phyloP scores from a whole-genome alignment of 2,888 invertebrate species.

The Drosophila borealis region DNA sequence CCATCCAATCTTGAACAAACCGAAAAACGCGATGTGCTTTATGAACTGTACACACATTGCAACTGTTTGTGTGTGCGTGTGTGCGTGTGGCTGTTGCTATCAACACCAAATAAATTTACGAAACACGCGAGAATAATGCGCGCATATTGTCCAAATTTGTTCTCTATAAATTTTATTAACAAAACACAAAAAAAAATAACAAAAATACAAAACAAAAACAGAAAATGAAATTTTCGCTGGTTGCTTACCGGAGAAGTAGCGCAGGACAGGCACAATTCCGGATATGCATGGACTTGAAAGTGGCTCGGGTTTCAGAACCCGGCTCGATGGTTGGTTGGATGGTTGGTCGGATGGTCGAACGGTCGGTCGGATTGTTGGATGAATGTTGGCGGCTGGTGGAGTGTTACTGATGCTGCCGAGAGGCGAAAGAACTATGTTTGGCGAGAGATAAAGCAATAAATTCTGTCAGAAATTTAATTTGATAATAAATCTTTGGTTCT shows the following conservation, averaged over 20 bases:
- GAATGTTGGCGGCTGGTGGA: conserved; percentile 50
- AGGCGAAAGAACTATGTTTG: conserved; percentile 84
- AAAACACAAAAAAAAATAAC: conserved; percentile 54
- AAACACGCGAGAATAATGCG: conserved; percentile 74
- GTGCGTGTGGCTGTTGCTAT: conserved; percentile 36
- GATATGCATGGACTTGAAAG: conserved; percentile 58
- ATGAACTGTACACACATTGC: conserved; percentile 38
- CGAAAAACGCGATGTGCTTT: conserved; percentile 37
- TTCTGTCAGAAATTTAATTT: conserved; percentile 86
- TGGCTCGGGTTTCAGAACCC: conserved; percentile 41
- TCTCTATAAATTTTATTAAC: conserved; percentile 81
- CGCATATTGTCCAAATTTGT: conserved; percentile 82
- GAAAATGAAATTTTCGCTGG: conserved; percentile 65
- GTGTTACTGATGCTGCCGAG: conserved; percentile 72
- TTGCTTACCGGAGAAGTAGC: conserved; percentile 53
- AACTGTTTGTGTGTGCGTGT: conserved; percentile 1
- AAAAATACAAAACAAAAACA: conserved; percentile 30
- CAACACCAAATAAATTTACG: conserved; percentile 54
- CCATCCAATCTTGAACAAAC: neutral
- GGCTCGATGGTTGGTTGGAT: conserved; percentile 41
- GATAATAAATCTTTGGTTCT: conserved; percentile 86
- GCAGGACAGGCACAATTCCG: conserved; percentile 33
- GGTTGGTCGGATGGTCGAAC: conserved; percentile 32
- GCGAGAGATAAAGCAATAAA: conserved; percentile 86
- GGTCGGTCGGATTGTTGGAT: conserved; percentile 35